Evolutionary conservation across 2,888 invertebrate genomes (phyloP), one percentile per base, ranked within the genome.

Genomic region (Ceraclea dissimilis): DNA sequence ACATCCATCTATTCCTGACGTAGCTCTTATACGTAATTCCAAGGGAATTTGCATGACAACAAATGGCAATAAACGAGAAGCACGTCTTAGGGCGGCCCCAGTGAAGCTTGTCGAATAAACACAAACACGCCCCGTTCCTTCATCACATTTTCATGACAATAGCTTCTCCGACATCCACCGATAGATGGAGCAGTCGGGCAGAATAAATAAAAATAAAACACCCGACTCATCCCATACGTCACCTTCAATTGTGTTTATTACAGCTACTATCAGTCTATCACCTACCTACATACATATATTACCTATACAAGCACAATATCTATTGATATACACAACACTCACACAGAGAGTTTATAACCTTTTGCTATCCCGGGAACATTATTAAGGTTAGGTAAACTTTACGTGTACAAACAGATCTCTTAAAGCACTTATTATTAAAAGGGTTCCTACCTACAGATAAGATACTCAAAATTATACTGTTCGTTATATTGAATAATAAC

Each of bases 61-160:
- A 49, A 46, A 58, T 56, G 49, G 56, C 59, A 61, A 61, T 61
- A 59, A 61, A 54, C 54, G 52, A 44, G 16, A 20, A 44, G 52
- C 51, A 52, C 51, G 48, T 52, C 56, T 57, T 55, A 47, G 49
- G 57, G 52, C 52, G 50, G 49, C 53, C 31, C 16, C 39, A 39
- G 47, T 46, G 31, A 48, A 33, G 21, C 47, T 49, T 34, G 46
- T 26, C 43, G 59, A 54, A 55, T 59, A 59, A 61, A 61, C 61
- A 59, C 55, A 55, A 61, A 61, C 53, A 61, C 59, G 57, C 57
- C 56, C 59, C 39, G 43, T 52, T 55, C 53, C 57, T 56, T 60
- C 60, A 58, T 60, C 57, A 58, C 55, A 60, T 60, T 56, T 60
- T 57, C 60, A 57, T 60, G 60, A 60, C 60, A 60, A 57, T 58